A percentile compares a stretch with the other conserved stretches of the same genome.
phyloP scores from a whole-genome alignment of 2,113 vertebrate genomes.

The Microtus montanus region DNA sequence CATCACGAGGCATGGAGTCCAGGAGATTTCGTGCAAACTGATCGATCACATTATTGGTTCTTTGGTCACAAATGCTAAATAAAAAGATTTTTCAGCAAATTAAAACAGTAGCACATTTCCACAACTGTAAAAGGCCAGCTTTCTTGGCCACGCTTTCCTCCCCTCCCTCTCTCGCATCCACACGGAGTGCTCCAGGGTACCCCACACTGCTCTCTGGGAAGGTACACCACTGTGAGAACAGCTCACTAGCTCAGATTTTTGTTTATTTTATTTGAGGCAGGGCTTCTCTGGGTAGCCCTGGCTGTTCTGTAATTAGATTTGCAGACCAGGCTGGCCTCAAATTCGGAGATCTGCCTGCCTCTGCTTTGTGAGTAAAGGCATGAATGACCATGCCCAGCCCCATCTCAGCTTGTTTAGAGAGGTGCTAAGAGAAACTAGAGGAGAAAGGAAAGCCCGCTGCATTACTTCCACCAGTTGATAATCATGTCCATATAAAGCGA shows the following conservation, averaged over 20 bases:
- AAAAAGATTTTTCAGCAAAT: conserved; percentile 53
- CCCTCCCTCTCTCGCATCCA: background rate
- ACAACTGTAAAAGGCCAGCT: conserved; percentile 5
- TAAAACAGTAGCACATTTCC: conserved; percentile 40
- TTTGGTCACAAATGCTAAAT: conserved; percentile 93
- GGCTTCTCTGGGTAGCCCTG: background rate
- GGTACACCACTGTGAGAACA: background rate
- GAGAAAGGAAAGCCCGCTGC: background rate
- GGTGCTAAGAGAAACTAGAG: background rate
- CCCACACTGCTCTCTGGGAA: background rate
- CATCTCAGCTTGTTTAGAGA: background rate
- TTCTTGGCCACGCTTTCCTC: background rate
- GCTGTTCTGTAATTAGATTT: background rate
- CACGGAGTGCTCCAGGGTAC: conserved; percentile 10
- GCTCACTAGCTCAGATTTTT: background rate
- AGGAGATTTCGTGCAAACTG: conserved; percentile 94
- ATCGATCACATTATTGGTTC: conserved; percentile 90
- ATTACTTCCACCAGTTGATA: conserved; percentile 14
- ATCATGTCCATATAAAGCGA: conserved; percentile 37
- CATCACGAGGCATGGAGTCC: conserved; percentile 88
- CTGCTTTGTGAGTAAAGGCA: background rate
- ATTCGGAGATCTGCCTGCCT: background rate
- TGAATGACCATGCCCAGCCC: too few species aligned
- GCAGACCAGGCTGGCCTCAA: background rate
- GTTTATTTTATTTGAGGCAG: background rate